Conservation (phyloP, 2,113 vertebrate genomes). For the Perognathus longimembris region DNA sequence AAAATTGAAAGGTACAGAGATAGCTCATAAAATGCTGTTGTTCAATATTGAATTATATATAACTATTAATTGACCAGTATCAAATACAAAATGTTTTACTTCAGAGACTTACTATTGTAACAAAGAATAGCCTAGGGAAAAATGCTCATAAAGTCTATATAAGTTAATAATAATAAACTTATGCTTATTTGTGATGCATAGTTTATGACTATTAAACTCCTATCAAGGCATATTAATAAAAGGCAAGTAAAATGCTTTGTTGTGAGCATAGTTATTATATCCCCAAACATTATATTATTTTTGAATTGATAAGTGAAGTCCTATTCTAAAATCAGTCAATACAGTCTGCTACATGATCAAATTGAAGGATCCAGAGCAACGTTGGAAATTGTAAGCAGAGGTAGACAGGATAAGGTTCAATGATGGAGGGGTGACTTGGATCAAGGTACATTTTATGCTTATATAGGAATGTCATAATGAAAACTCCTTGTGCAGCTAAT, state of each 20-base stretch:
- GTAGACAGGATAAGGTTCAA: too few species aligned
- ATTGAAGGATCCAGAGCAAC: too few species aligned
- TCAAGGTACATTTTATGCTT: too few species aligned
- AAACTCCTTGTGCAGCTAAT: too few species aligned
- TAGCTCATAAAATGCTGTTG: neutral
- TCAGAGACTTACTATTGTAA: neutral
- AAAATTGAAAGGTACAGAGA: neutral
- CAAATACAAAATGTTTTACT: constrained; percentile 20
- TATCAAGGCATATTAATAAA: neutral
- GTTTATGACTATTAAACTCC: neutral
- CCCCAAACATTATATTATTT: neutral
- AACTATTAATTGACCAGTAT: neutral
- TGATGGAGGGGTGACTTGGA: too few species aligned
- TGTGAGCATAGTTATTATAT: neutral
- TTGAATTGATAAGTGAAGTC: too few species aligned
- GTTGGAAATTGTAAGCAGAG: too few species aligned
- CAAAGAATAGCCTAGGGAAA: neutral
- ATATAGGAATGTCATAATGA: too few species aligned
- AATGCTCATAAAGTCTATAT: neutral
- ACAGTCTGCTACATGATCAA: too few species aligned
- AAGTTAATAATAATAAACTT: neutral
- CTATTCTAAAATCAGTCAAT: too few species aligned
- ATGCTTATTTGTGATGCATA: neutral
- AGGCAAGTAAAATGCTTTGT: constrained; percentile 18
- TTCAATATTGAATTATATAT: neutral